Evolutionary conservation across 1,140 invertebrate genomes (phyloP).

Genomic region (Drosophila tristis): DNA sequence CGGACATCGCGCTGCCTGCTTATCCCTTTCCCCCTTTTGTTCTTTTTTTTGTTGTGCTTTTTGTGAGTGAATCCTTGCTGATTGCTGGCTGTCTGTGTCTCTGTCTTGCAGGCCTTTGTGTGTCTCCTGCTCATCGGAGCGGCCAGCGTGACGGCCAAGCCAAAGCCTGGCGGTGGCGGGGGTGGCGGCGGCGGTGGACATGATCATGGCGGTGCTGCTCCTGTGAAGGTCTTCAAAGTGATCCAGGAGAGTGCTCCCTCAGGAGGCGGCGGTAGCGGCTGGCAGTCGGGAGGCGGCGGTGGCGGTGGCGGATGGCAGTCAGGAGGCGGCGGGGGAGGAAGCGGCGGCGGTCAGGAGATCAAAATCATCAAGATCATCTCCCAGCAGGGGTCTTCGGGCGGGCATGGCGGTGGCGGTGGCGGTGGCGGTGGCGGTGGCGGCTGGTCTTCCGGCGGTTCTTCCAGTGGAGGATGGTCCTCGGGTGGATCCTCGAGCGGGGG

Average conservation of each 20-base stretch:
- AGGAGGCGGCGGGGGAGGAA: conserved; percentile 65
- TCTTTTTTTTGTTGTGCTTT: conserved; percentile 15
- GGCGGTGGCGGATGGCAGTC: conserved; percentile 53
- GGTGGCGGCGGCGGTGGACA: conserved; percentile 45
- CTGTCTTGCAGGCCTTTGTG: conserved; percentile 65
- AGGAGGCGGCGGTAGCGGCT: conserved; percentile 56
- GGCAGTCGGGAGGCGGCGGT: conserved; percentile 45
- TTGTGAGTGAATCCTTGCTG: neutral
- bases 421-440: conserved; percentile 52
- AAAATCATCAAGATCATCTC: conserved; percentile 50
- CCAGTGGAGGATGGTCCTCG: conserved; percentile 49
- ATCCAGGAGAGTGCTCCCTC: conserved; percentile 39
- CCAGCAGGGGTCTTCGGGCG: neutral
- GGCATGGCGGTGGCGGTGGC: conserved; percentile 50
- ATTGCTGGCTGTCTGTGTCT: neutral
- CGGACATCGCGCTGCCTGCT: neutral
- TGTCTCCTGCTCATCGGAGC: conserved; percentile 75
- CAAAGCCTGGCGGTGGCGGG: conserved; percentile 61
- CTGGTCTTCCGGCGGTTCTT: conserved; percentile 49
- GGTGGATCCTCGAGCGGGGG: conserved; percentile 60
- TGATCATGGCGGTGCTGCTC: too few relatives aligned
- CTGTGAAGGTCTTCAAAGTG: conserved; percentile 7
- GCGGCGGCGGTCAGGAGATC: conserved; percentile 45
- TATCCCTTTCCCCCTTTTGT: neutral
- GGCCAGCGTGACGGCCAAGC: conserved; percentile 73